These are phyloP conservation scores for Andrena cerasifolii DNA, from an alignment of 1,140 invertebrate genomes.

Conservation along the genomic window DNA sequence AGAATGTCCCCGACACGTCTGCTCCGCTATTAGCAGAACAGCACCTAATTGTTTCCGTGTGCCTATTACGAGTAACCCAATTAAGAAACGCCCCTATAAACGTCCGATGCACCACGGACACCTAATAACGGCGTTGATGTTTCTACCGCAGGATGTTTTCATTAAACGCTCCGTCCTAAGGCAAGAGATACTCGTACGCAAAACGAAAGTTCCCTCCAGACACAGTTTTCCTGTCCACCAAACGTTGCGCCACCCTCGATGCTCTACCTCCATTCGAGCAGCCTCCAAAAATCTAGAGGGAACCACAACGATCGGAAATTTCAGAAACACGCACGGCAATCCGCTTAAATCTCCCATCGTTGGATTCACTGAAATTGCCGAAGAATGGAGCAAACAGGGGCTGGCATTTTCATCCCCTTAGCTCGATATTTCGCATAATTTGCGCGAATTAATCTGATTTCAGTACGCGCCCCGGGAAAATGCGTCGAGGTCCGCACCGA, in stretches of 20 bases:
- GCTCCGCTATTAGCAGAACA: slow-evolving; percentile 15
- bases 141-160: neutral
- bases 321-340: too few species aligned
- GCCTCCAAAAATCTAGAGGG: too few species aligned
- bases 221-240: too few species aligned
- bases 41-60: slow-evolving; percentile 40
- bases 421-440: too few species aligned
- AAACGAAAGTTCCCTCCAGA: neutral
- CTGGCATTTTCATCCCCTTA: too few species aligned
- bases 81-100: slow-evolving; percentile 41
- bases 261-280: too few species aligned
- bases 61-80: slow-evolving; percentile 37
- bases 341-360: too few species aligned
- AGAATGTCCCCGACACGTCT: slow-evolving; percentile 11
- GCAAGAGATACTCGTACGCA: neutral
- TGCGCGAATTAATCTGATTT: neutral
- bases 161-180: neutral
- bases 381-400: too few species aligned
- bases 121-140: slow-evolving; percentile 8
- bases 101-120: neutral
- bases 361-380: too few species aligned
- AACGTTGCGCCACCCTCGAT: too few species aligned
- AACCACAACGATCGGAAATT: too few species aligned
- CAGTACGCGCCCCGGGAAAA: neutral
- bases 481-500: neutral